These are phyloP conservation scores for Platanista minor DNA, from an alignment of 2,113 vertebrate genomes.

Conservation along the genomic window DNA sequence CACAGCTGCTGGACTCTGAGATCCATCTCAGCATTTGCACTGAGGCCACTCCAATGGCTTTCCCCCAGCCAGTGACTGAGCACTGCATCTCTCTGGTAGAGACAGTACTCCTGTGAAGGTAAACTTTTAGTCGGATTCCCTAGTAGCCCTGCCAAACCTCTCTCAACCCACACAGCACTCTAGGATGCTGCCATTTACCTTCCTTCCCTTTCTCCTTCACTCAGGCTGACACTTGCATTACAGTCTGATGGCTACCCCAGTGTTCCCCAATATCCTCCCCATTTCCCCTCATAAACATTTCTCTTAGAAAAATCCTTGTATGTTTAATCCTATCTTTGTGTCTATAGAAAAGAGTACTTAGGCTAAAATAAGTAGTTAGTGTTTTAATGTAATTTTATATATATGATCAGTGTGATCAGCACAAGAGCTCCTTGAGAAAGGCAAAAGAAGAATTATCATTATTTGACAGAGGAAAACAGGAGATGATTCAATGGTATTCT, in stretches of 20 bases:
- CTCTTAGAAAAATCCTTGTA: neutral
- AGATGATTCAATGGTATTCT: neutral
- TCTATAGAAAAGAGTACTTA: neutral
- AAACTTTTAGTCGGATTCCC: neutral
- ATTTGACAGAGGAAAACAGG: neutral
- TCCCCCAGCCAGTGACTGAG: neutral
- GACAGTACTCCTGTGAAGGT: neutral
- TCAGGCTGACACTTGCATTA: neutral
- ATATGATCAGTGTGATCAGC: neutral
- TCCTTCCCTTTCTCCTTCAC: neutral
- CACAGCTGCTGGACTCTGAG: neutral
- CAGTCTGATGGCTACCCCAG: accelerated
- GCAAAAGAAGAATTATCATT: neutral
- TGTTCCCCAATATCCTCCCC: neutral
- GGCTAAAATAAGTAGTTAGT: neutral
- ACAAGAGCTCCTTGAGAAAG: neutral
- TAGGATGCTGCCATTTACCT: neutral
- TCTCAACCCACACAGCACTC: neutral
- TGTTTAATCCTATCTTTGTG: neutral
- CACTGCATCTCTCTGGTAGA: neutral
- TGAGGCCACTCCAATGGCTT: neutral
- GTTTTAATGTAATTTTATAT: neutral
- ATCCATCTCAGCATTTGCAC: neutral
- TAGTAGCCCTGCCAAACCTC: accelerated
- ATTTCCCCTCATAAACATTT: neutral